phyloP scores from a whole-genome alignment of 2,113 vertebrate genomes.

The Zapus hudsonius region DNA sequence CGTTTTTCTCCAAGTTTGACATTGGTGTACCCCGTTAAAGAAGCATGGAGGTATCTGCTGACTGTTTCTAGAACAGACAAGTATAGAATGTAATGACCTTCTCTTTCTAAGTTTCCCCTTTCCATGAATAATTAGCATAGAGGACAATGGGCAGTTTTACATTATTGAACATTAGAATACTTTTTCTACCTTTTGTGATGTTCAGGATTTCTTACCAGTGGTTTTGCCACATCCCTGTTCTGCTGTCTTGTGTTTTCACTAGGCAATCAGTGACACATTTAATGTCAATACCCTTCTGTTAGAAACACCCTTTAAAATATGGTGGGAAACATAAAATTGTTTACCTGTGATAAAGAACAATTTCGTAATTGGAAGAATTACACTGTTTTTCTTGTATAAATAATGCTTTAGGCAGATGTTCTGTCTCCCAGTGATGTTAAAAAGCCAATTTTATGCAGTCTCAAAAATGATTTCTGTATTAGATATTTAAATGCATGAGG shows the following conservation, averaged over 20 bases:
- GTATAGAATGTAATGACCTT: not conserved
- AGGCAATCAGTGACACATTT: conserved; percentile 11
- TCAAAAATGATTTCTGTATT: conserved; percentile 79
- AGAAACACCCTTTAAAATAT: conserved; percentile 31
- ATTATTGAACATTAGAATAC: conserved; percentile 40
- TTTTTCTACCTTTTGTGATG: conserved; percentile 68
- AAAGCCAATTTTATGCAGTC: conserved; percentile 67
- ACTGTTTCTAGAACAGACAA: conserved; percentile 37
- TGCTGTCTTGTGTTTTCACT: conserved; percentile 59
- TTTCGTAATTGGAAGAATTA: conserved; percentile 67
- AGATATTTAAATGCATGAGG: conserved; percentile 86
- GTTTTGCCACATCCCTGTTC: conserved; percentile 13
- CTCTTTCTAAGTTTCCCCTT: conserved; percentile 28
- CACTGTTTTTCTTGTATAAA: conserved; percentile 68
- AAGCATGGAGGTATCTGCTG: conserved; percentile 27
- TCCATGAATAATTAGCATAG: not conserved
- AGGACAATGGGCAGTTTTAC: conserved; percentile 30
- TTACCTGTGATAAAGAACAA: conserved; percentile 66
- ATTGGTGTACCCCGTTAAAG: not conserved
- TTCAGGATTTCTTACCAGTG: conserved; percentile 61
- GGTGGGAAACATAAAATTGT: conserved; percentile 66
- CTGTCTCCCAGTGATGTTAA: conserved; percentile 61
- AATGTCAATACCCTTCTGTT: conserved; percentile 36
- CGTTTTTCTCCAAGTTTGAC: not conserved
- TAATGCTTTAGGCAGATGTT: conserved; percentile 68